Evolutionary conservation across 2,888 invertebrate species (phyloP).

Genomic region (Ochropacha duplaris): DNA sequence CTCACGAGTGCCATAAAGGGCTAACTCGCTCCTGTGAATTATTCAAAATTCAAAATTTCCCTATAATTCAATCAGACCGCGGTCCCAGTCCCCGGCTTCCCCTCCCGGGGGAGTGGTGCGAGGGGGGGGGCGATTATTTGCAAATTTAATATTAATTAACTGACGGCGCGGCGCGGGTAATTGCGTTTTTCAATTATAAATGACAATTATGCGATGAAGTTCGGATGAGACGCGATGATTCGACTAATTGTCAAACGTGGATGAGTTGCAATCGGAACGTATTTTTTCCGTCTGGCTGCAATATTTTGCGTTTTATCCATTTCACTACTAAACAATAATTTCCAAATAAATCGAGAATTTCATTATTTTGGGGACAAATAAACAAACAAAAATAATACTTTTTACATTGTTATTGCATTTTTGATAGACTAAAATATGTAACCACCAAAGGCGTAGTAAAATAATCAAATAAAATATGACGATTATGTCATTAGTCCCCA

Average conservation of each 20-base stretch:
- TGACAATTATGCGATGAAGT: conserved; percentile 79
- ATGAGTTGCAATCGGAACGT: conserved; percentile 26
- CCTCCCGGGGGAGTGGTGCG: conserved; percentile 57
- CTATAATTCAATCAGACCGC: conserved; percentile 78
- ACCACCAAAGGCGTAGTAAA: conserved; percentile 28
- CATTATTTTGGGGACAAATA: too few relatives aligned
- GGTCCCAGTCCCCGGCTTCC: conserved; percentile 26
- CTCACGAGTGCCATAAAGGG: conserved; percentile 64
- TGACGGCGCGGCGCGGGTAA: conserved; percentile 70
- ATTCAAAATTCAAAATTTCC: conserved; percentile 82
- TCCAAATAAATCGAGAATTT: too few relatives aligned
- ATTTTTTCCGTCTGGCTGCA: conserved; percentile 16
- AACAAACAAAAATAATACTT: too few relatives aligned
- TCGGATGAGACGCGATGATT: conserved; percentile 66
- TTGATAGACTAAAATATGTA: conserved; percentile 4
- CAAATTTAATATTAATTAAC: conserved; percentile 84
- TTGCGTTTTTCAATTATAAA: conserved; percentile 82
- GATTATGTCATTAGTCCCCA: conserved; percentile 60
- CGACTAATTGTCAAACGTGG: conserved; percentile 64
- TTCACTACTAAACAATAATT: not conserved
- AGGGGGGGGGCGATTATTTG: conserved; percentile 68
- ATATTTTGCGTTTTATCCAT: conserved; percentile 11
- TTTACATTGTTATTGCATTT: too few relatives aligned
- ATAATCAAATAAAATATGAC: conserved; percentile 55
- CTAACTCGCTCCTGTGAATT: conserved; percentile 71